Base-by-base conservation (phyloP, 1,140 invertebrate genomes). In the Cyphomyrmex costatus region DNA sequence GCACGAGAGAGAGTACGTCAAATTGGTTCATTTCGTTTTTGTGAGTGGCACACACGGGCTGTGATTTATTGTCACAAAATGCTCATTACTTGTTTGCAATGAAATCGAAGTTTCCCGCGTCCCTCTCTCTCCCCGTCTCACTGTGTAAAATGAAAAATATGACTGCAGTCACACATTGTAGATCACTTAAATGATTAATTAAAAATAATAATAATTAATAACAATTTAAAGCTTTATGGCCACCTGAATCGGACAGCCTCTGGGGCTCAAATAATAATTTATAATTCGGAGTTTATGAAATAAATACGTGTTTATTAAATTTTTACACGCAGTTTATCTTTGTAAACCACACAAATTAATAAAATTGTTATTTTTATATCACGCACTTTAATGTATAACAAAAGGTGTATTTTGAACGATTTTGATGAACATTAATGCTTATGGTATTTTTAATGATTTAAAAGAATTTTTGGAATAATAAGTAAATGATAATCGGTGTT, bases 1-100 rank as follows among this genome's bases (percentile, higher is more conserved):
- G 68, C 79, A 33, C 42, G 79, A 58, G 53, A 58, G 33, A 60
- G 33, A 42, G 65, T 60, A 61, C 79, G 42, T 74, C 36, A 82
- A 73, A 82, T 82, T 74, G 77, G 46, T 74, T 74, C 68, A 66
- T 80, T 80, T 80, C 53, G 53, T 80, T 53, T 82, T 71, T 73
- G 53, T 70, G 79, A 58, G 36, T 30, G 12, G 61, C 63, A 70
- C n/a, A 51, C 46, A 53, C 53, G 42, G 66, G 12, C 66, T n/a
- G 68, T 70, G 53, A 83, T 83, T 74, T 74, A 83, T 83, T 73
- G 79, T 74, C 79, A 56, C 53, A 63, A 78, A 70, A 58, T 73
- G 53, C 79, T 82, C 53, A 83, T 83, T 79, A 58, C 33, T 80
- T 56, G 60, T 60, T 85, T 77, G 46, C 61, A 30, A 24, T 80